Percentiles rank a stretch among this genome's conserved stretches.
Conservation (phyloP, 2,113 vertebrate species). For the Hymenochirus boettgeri region DNA sequence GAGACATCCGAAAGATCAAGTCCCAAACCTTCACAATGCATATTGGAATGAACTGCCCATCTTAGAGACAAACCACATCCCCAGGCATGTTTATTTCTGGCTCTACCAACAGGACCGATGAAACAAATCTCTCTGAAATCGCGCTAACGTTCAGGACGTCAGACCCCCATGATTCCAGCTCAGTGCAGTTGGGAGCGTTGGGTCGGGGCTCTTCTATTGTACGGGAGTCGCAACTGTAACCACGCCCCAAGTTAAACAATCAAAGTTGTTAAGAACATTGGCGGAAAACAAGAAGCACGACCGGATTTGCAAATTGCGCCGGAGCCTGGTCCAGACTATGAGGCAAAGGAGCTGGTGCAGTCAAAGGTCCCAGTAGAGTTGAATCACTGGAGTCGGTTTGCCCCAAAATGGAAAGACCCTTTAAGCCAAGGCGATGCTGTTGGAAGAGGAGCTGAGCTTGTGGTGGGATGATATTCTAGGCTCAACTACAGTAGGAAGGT, state of each 20-base stretch:
- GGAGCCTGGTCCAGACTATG: constrained; percentile 48
- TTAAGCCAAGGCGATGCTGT: constrained; percentile 65
- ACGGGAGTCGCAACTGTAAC: rapidly evolving
- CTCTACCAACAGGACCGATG: background rate
- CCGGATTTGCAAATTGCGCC: background rate
- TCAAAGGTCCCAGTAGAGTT: background rate
- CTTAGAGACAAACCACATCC: too few species aligned
- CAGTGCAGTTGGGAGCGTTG: constrained; percentile 46
- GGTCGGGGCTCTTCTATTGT: constrained; percentile 46
- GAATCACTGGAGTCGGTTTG: constrained; percentile 43
- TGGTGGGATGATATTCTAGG: constrained; percentile 73
- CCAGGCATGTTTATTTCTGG: too few species aligned
- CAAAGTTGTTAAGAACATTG: constrained; percentile 23
- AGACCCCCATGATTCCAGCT: background rate
- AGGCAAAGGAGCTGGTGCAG: constrained; percentile 2
- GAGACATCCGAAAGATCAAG: too few species aligned
- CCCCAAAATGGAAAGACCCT: constrained; percentile 46
- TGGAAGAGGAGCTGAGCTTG: constrained; percentile 41
- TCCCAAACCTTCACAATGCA: too few species aligned
- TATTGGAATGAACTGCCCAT: background rate
- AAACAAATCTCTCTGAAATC: background rate
- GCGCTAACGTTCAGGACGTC: rapidly evolving
- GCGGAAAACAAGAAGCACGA: rapidly evolving
- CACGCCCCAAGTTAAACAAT: constrained; percentile 45
- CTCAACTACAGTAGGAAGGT: constrained; percentile 36